A percentile compares a stretch with the other conserved stretches of the same genome.
Evolutionary conservation across 1,140 invertebrate species (phyloP).

Genomic region (Portunus trituberculatus): DNA sequence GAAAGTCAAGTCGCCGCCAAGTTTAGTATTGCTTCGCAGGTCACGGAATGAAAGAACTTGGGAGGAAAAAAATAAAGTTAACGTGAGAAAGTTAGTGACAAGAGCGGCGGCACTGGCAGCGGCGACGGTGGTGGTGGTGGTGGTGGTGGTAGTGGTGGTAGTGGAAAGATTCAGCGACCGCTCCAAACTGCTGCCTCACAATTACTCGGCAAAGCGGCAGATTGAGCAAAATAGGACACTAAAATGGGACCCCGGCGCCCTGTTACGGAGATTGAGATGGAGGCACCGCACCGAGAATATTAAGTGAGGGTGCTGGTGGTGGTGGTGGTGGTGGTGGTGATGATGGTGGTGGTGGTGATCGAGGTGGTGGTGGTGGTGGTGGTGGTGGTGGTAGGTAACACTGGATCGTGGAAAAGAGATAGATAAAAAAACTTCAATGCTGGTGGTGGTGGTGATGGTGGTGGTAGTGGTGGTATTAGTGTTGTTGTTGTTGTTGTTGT

Average conservation of each 20-base stretch:
- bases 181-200: background rate
- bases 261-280: background rate
- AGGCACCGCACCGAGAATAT: background rate
- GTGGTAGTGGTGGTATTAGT: too few species aligned
- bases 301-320: background rate
- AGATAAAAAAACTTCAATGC: too few species aligned
- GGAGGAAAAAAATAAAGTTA: background rate
- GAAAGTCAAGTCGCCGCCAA: background rate
- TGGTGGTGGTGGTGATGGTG: background rate
- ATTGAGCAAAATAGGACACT: background rate
- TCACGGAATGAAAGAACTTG: slow-evolving; percentile 1
- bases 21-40: background rate
- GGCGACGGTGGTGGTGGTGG: background rate
- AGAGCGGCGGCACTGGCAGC: background rate
- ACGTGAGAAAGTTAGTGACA: background rate
- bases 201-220: slow-evolving; percentile 4
- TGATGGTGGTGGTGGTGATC: too few species aligned
- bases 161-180: background rate
- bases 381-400: too few species aligned
- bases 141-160: background rate
- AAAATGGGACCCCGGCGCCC: background rate
- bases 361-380: background rate
- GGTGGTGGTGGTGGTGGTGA: too few species aligned
- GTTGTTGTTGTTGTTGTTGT: too few species aligned
- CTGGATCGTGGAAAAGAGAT: too few species aligned